Conservation (phyloP, 2,797 vertebrate genomes). For the Dallia pectoralis region DNA sequence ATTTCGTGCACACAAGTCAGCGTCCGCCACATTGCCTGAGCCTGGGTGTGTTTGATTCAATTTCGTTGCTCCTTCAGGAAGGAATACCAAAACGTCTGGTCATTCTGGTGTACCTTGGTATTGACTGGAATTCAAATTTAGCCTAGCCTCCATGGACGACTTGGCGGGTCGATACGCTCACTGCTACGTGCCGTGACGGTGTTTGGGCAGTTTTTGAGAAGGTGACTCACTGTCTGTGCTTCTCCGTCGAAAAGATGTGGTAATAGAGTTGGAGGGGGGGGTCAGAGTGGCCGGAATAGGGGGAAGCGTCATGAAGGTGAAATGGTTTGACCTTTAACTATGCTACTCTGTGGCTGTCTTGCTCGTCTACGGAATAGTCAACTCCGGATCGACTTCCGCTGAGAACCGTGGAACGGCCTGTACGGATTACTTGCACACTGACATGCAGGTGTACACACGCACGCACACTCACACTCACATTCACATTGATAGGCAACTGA, state of each 20-base stretch:
- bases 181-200: conserved; percentile 44
- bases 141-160: too few relatives aligned
- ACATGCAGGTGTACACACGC: not conserved
- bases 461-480: conserved; percentile 11
- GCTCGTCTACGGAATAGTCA: conserved; percentile 45
- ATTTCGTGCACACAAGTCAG: not conserved
- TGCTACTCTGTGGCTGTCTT: conserved; percentile 38
- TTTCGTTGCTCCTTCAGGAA: too few relatives aligned
- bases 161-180: conserved; percentile 9
- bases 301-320: conserved; percentile 25
- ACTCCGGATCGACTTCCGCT: conserved; percentile 43
- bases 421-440: not conserved
- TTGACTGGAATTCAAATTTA: conserved; percentile 20
- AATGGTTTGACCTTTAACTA: conserved; percentile 69
- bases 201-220: conserved; percentile 68
- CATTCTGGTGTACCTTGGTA: conserved; percentile 12
- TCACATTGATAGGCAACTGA: not conserved
- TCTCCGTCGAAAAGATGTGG: conserved; percentile 34
- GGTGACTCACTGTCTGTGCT: conserved; percentile 53
- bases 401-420: conserved; percentile 6
- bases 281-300: conserved; percentile 19
- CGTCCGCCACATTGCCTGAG: not conserved
- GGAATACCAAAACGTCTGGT: too few relatives aligned
- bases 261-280: conserved; percentile 15
- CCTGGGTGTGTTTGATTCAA: too few relatives aligned